Evolutionary conservation across 1,140 invertebrate genomes (phyloP).

Genomic region (Drosophila rhopaloa): DNA sequence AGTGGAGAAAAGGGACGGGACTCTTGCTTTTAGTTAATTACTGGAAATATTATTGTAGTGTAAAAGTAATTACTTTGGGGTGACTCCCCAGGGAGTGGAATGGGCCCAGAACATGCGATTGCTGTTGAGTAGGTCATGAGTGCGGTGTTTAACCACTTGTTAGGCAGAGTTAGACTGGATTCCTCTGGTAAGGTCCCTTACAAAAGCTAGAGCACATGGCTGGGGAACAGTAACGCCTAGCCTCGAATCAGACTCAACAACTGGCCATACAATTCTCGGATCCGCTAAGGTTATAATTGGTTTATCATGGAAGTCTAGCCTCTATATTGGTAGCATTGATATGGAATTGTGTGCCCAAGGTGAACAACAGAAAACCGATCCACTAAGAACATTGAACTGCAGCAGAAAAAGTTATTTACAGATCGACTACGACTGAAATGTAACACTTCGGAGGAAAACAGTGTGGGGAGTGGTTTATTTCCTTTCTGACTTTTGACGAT

Average conservation of each 20-base stretch:
- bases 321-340: slow-evolving; percentile 29
- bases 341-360: slow-evolving; percentile 34
- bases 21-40: slow-evolving; percentile 54
- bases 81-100: slow-evolving; percentile 25
- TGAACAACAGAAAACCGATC: slow-evolving; percentile 41
- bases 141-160: slow-evolving; percentile 33
- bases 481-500: slow-evolving; percentile 9
- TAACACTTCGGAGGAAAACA: not conserved
- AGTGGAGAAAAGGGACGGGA: slow-evolving; percentile 7
- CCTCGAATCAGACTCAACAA: slow-evolving; percentile 25
- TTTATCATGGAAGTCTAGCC: slow-evolving; percentile 39
- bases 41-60: slow-evolving; percentile 41
- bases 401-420: slow-evolving; percentile 23
- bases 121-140: slow-evolving; percentile 46
- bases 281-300: slow-evolving; percentile 46
- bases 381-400: slow-evolving; percentile 42
- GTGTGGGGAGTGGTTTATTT: not conserved
- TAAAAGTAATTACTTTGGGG: slow-evolving; percentile 67
- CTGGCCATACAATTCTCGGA: slow-evolving; percentile 49
- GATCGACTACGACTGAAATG: slow-evolving; percentile 1
- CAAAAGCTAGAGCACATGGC: not conserved
- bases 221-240: not conserved
- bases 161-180: slow-evolving; percentile 17
- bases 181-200: not conserved
- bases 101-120: slow-evolving; percentile 44